Conservation (phyloP, 2,888 invertebrate genomes). For the Polyommatus icarus region DNA sequence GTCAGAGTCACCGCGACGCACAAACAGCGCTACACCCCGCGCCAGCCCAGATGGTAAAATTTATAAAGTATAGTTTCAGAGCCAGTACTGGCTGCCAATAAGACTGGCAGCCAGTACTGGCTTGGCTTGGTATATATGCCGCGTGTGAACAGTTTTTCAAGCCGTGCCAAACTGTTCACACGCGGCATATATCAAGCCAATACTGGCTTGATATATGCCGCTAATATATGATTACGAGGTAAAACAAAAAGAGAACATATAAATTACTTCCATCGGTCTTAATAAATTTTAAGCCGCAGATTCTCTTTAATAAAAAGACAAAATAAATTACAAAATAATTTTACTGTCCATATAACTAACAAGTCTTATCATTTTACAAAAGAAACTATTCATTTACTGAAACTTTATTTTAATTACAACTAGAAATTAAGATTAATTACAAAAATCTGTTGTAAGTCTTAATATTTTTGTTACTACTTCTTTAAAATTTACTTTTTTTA, state of each 20-base stretch:
- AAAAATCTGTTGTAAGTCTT: background rate
- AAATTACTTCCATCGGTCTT: background rate
- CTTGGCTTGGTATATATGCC: too few relatives aligned
- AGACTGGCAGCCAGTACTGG: too few relatives aligned
- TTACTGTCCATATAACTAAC: background rate
- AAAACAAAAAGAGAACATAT: background rate
- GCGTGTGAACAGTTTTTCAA: too few relatives aligned
- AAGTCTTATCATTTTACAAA: background rate
- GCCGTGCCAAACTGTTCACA: too few relatives aligned
- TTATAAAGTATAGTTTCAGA: too few relatives aligned
- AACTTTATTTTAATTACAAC: background rate
- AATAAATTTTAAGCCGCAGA: background rate
- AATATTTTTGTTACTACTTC: too few relatives aligned
- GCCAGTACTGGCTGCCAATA: too few relatives aligned
- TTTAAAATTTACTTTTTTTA: background rate
- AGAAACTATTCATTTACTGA: background rate
- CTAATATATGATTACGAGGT: slow-evolving; percentile 29
- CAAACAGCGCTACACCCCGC: slow-evolving; percentile 66
- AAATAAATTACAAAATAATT: slow-evolving; percentile 8
- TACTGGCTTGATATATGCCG: too few relatives aligned
- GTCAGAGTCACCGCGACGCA: slow-evolving; percentile 74
- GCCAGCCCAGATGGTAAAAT: slow-evolving; percentile 78
- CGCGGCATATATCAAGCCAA: too few relatives aligned
- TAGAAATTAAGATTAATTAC: background rate
- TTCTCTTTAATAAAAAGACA: background rate